Percentiles rank a stretch among this genome's conserved stretches.
Conservation (phyloP, 2,888 invertebrate species). For the Meiosimyza decipiens region DNA sequence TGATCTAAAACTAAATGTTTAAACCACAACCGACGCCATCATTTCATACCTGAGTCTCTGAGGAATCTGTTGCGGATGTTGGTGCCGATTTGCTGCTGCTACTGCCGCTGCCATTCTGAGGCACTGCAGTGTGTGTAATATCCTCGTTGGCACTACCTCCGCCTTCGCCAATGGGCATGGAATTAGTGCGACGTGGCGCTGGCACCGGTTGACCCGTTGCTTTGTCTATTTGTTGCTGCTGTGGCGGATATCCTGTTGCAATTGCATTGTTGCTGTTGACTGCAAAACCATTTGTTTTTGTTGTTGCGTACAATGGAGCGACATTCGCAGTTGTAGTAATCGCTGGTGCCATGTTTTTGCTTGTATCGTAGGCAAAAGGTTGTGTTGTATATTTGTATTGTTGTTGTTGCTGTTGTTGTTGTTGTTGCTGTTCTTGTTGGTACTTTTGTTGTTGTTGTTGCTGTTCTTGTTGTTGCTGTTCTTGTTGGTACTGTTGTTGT, state of each 20-base stretch:
- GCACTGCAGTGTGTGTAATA: slow-evolving; percentile 42
- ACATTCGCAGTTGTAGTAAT: slow-evolving; percentile 45
- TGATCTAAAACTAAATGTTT: slow-evolving; percentile 36
- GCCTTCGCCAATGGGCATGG: slow-evolving; percentile 67
- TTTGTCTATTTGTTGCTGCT: slow-evolving; percentile 51
- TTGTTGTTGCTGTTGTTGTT: slow-evolving; percentile 42
- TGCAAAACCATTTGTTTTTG: slow-evolving; percentile 62
- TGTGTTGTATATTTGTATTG: slow-evolving; percentile 59
- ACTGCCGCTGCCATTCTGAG: slow-evolving; percentile 35
- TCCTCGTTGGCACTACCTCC: slow-evolving; percentile 30
- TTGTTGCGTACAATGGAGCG: slow-evolving; percentile 33
- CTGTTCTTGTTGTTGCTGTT: not conserved
- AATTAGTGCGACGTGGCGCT: slow-evolving; percentile 67
- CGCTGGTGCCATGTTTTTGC: slow-evolving; percentile 48
- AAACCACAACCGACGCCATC: slow-evolving; percentile 24
- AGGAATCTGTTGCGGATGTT: slow-evolving; percentile 42
- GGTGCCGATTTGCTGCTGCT: slow-evolving; percentile 28
- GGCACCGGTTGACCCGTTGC: slow-evolving; percentile 65
- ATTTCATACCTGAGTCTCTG: slow-evolving; percentile 59
- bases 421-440: slow-evolving; percentile 33
- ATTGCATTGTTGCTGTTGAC: slow-evolving; percentile 26
- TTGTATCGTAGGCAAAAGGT: slow-evolving; percentile 49
- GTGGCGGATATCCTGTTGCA: slow-evolving; percentile 29
- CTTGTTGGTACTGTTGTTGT: slow-evolving; percentile 26
- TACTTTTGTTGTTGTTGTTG: not conserved